A percentile compares a stretch with the other conserved stretches of the same genome.
Evolutionary conservation across 2,888 invertebrate species (phyloP).

Genomic region (Marasmarcha lunaedactyla): DNA sequence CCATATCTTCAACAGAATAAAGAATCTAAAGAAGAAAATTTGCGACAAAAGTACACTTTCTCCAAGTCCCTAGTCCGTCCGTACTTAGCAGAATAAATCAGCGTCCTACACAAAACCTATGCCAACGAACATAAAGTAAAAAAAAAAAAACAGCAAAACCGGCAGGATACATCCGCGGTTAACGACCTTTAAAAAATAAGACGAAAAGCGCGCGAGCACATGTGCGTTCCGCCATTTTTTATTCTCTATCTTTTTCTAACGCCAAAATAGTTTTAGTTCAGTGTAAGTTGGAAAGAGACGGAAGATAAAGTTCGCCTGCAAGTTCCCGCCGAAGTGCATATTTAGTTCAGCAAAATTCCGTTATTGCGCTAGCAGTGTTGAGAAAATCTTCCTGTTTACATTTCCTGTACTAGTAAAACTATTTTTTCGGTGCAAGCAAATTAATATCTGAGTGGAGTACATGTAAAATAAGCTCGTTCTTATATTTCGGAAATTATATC

Average conservation of each 20-base stretch:
- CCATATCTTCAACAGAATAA: too few relatives aligned
- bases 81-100: slow-evolving; percentile 20
- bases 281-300: slow-evolving; percentile 33
- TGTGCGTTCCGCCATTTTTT: slow-evolving; percentile 66
- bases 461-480: too few relatives aligned
- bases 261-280: slow-evolving; percentile 39
- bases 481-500: too few relatives aligned
- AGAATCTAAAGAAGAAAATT: too few relatives aligned
- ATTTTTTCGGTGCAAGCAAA: neutral
- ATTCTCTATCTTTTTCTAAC: slow-evolving; percentile 44
- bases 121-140: slow-evolving; percentile 45
- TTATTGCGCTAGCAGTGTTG: slow-evolving; percentile 40
- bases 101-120: slow-evolving; percentile 51
- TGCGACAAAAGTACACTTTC: too few relatives aligned
- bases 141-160: slow-evolving; percentile 32
- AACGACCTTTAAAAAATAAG: slow-evolving; percentile 66
- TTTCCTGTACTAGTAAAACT: slow-evolving; percentile 23
- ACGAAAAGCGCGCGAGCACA: slow-evolving; percentile 61
- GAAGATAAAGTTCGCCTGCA: slow-evolving; percentile 49
- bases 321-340: slow-evolving; percentile 31
- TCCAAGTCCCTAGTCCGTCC: too few relatives aligned
- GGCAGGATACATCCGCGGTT: slow-evolving; percentile 51
- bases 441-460: too few relatives aligned
- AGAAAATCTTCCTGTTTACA: slow-evolving; percentile 61
- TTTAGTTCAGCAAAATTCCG: slow-evolving; percentile 50